These are phyloP conservation scores for Dolichoris vasculosae DNA, from an alignment of 1,140 invertebrate genomes.

Conservation along the genomic window DNA sequence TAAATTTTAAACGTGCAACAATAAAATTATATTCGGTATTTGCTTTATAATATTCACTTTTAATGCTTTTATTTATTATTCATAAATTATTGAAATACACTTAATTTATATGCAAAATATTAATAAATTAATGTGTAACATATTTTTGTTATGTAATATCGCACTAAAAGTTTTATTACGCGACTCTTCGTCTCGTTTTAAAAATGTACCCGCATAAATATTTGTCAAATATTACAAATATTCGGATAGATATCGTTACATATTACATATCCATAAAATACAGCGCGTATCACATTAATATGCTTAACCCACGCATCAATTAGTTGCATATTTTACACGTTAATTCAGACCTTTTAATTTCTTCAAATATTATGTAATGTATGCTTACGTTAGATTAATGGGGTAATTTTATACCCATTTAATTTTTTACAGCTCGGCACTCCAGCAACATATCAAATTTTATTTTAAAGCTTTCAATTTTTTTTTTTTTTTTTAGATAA, in stretches of 20 bases:
- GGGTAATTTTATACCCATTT: not conserved
- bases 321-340: not conserved
- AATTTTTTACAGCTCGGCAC: not conserved
- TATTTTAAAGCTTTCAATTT: not conserved
- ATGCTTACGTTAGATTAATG: not conserved
- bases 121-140: too few relatives aligned
- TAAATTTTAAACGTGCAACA: conserved; percentile 1
- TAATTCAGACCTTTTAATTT: not conserved
- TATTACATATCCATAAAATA: too few relatives aligned
- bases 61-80: not conserved
- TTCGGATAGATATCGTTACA: too few relatives aligned
- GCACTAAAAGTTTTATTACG: too few relatives aligned
- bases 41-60: not conserved
- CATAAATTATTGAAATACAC: not conserved
- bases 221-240: too few relatives aligned
- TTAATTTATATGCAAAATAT: too few relatives aligned
- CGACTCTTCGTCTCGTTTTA: not conserved
- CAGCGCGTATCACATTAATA: too few relatives aligned
- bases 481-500: not conserved
- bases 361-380: not conserved
- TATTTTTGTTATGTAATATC: too few relatives aligned
- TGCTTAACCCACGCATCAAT: not conserved
- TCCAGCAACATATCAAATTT: not conserved
- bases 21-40: conserved; percentile 13
- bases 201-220: not conserved